Evolutionary conservation across 2,888 invertebrate species (phyloP).

Genomic region (Eupelmus urozonus): DNA sequence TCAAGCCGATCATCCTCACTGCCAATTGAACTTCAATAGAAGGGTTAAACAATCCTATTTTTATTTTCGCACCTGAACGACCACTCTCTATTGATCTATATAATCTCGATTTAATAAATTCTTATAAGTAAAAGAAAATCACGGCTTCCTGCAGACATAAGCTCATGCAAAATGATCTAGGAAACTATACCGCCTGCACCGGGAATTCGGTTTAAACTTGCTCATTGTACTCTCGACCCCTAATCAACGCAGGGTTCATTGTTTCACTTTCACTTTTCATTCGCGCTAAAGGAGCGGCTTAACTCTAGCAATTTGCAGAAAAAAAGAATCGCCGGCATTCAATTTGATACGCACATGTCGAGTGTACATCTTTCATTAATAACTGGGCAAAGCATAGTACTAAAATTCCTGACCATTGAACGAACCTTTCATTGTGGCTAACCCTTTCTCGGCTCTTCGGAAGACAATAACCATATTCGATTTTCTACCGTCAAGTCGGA

Average conservation of each 20-base stretch:
- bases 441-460: too few species aligned
- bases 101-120: slow-evolving; percentile 16
- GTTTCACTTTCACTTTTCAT: slow-evolving; percentile 31
- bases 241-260: slow-evolving; percentile 10
- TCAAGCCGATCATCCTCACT: too few species aligned
- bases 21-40: neutral
- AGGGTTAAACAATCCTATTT: slow-evolving; percentile 21
- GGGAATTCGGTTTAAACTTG: slow-evolving; percentile 28
- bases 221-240: neutral
- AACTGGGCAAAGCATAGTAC: neutral
- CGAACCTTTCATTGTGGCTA: slow-evolving; percentile 25
- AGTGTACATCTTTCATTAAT: neutral
- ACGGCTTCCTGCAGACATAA: neutral
- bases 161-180: neutral
- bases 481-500: slow-evolving; percentile 29
- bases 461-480: slow-evolving; percentile 47
- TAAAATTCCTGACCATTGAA: slow-evolving; percentile 18
- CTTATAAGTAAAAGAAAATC: neutral
- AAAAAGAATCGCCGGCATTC: neutral
- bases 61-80: neutral
- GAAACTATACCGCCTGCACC: neutral
- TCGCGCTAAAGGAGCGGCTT: slow-evolving; percentile 9
- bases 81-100: neutral
- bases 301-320: neutral
- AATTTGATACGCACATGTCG: neutral